These are phyloP conservation scores for Seira musarum DNA, from an alignment of 2,888 invertebrate species.

Conservation along the genomic window DNA sequence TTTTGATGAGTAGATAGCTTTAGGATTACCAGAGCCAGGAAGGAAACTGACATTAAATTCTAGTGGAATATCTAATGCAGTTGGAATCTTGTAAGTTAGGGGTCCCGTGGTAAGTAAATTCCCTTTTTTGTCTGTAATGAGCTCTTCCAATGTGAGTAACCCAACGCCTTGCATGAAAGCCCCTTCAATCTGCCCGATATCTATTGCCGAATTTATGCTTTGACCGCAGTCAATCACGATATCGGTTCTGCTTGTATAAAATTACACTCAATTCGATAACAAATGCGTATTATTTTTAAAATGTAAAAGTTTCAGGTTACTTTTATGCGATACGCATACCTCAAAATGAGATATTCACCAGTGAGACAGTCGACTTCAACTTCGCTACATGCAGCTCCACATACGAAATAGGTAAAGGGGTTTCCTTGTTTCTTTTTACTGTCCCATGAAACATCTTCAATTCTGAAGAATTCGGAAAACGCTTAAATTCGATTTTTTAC, in stretches of 20 bases:
- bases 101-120: conserved; percentile 89
- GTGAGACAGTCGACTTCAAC: conserved; percentile 96
- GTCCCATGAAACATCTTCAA: conserved; percentile 59
- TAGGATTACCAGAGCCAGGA: conserved; percentile 89
- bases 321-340: too few species aligned
- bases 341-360: too few species aligned
- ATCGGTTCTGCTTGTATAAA: conserved; percentile 88
- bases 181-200: conserved; percentile 97
- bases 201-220: conserved; percentile 96
- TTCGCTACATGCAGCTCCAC: conserved; percentile 89
- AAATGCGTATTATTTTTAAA: too few species aligned
- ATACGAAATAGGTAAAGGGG: conserved; percentile 86
- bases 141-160: conserved; percentile 90
- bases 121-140: conserved; percentile 89
- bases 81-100: conserved; percentile 94
- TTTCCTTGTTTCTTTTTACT: conserved; percentile 51
- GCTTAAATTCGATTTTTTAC: too few species aligned
- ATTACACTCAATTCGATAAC: conserved; percentile 93
- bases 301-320: too few species aligned
- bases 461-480: conserved; percentile 43
- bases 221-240: conserved; percentile 98
- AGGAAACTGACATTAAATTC: conserved; percentile 94
- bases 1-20: conserved; percentile 96
- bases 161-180: conserved; percentile 96
- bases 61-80: conserved; percentile 91